phyloP scores from a whole-genome alignment of 2,113 vertebrate genomes.

The Vidua macroura region DNA sequence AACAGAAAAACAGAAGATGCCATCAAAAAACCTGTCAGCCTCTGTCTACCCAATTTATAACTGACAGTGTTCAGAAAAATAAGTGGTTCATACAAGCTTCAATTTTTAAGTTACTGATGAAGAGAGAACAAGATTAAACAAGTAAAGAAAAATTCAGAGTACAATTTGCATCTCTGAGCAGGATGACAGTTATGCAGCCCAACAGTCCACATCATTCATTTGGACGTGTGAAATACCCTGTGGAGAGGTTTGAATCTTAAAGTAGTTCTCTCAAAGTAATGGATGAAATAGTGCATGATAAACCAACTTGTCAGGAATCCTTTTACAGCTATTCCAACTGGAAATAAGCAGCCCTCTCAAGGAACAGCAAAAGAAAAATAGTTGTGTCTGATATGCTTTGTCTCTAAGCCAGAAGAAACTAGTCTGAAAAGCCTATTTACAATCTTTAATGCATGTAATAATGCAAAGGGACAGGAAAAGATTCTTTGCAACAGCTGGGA shows the following conservation, averaged over 20 bases:
- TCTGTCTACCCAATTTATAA: neutral
- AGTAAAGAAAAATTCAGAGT: neutral
- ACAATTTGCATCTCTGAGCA: neutral
- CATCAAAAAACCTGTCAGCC: neutral
- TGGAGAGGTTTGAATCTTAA: conserved; percentile 11
- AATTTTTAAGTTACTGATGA: neutral
- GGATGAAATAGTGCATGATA: conserved; percentile 26
- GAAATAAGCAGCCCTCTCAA: conserved; percentile 31
- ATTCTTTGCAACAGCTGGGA: neutral
- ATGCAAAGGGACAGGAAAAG: neutral
- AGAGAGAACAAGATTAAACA: neutral
- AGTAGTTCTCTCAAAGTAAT: neutral
- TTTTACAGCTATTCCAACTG: conserved; percentile 2
- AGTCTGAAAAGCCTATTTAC: neutral
- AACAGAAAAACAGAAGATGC: neutral
- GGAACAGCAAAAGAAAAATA: neutral
- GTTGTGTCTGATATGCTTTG: neutral
- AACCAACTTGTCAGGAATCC: conserved; percentile 28
- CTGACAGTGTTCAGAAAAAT: neutral
- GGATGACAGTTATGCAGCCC: neutral
- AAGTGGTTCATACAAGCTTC: neutral
- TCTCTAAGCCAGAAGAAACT: neutral
- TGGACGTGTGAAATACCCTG: neutral
- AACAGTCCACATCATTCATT: neutral
- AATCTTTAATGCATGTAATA: neutral